Evolutionary conservation across 2,797 vertebrate species (phyloP).

Genomic region (Microchirus variegatus): DNA sequence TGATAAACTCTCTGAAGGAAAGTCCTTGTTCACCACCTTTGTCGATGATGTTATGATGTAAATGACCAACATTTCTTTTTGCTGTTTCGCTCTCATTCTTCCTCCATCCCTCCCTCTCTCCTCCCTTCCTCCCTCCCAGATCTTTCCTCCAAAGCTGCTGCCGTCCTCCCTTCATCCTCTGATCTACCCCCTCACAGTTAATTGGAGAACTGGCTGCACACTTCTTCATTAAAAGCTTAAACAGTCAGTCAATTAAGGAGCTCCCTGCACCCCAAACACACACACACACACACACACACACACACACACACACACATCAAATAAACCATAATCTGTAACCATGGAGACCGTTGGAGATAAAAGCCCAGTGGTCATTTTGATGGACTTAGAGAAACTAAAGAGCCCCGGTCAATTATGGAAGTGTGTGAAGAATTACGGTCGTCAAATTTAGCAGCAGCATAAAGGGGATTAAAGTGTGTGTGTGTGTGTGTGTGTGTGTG

Average conservation of each 20-base stretch:
- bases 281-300: conserved; percentile 26
- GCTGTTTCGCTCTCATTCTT: neutral
- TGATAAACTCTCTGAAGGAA: too few species aligned
- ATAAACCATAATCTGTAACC: conserved; percentile 45
- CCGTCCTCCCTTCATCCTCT: conserved; percentile 49
- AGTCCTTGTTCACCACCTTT: neutral
- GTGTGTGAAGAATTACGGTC: conserved; percentile 45
- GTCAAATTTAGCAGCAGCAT: conserved; percentile 14
- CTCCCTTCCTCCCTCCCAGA: neutral
- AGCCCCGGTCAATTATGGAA: conserved; percentile 60
- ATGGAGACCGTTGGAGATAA: conserved; percentile 59
- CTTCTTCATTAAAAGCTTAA: conserved; percentile 77
- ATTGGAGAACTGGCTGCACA: conserved; percentile 59
- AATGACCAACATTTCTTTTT: too few species aligned
- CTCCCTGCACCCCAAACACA: conserved; percentile 16
- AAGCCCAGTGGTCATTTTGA: conserved; percentile 53
- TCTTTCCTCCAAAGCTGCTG: conserved; percentile 12
- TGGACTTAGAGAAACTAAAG: conserved; percentile 56
- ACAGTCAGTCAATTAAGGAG: conserved; percentile 76
- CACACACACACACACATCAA: conserved; percentile 24
- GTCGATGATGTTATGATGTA: neutral
- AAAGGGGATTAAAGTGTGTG: neutral
- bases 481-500: too few species aligned
- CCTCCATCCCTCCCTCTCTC: neutral
- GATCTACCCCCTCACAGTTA: conserved; percentile 52